phyloP scores from a whole-genome alignment of 1,140 invertebrate species.

The Diploscapter pachys region DNA sequence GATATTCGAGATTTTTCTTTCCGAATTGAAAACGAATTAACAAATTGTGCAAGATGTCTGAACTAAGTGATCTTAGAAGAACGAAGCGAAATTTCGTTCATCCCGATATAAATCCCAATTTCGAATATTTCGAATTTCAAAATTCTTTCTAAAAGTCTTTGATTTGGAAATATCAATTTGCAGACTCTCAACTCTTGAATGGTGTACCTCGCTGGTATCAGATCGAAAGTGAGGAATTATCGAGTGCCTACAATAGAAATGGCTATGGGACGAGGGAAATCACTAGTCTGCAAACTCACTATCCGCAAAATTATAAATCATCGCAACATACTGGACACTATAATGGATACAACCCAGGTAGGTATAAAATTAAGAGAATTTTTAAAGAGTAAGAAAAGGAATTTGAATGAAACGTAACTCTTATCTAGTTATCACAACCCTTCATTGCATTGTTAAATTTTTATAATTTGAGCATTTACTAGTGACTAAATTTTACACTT shows the following conservation, averaged over 20 bases:
- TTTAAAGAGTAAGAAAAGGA: neutral
- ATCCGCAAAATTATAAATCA: no score
- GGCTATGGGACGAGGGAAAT: neutral
- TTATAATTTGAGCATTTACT: neutral
- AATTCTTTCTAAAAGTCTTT: neutral
- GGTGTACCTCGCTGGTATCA: conserved; percentile 22
- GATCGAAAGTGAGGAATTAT: conserved; percentile 8
- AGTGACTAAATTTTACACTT: neutral
- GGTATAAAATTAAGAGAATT: conserved; percentile 6
- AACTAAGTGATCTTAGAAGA: neutral
- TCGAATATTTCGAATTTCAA: neutral
- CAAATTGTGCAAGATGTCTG: conserved; percentile 7
- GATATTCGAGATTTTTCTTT: neutral
- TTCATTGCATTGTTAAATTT: neutral
- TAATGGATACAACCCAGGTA: conserved; percentile 1
- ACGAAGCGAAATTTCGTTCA: conserved; percentile 1
- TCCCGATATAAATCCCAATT: neutral
- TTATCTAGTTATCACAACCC: neutral
- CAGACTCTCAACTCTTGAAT: conserved; percentile 9
- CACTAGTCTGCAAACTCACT: no score
- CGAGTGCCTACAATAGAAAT: neutral
- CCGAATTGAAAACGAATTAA: conserved; percentile 10
- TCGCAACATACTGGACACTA: neutral
- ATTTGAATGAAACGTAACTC: neutral
- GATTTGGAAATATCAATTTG: neutral